phyloP scores from a whole-genome alignment of 2,888 invertebrate genomes.

The Ramazzottius varieornatus region DNA sequence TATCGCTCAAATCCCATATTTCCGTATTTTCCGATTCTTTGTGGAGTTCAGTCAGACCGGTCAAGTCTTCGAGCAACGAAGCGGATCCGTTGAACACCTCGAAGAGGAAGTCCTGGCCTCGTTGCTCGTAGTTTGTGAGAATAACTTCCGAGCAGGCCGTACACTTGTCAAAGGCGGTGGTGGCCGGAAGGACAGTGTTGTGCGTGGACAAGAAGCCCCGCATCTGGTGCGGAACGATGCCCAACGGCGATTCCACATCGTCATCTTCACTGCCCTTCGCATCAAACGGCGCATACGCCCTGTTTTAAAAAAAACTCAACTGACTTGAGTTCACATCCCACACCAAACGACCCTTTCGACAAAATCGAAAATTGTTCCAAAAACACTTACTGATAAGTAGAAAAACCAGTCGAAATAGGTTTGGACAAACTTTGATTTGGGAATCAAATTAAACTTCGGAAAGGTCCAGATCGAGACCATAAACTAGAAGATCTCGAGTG shows the following conservation, averaged over 20 bases:
- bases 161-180: conserved; percentile 59
- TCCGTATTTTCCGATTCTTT: conserved; percentile 18
- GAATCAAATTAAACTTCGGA: too few species aligned
- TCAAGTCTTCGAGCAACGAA: conserved; percentile 49
- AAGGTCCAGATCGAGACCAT: too few species aligned
- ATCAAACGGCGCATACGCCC: conserved; percentile 37
- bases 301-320: conserved; percentile 17
- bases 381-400: background rate
- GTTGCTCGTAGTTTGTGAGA: conserved; percentile 20
- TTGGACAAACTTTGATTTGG: too few species aligned
- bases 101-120: conserved; percentile 43
- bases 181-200: conserved; percentile 54
- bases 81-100: conserved; percentile 51
- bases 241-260: conserved; percentile 31
- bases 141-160: conserved; percentile 53
- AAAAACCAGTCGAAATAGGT: too few species aligned
- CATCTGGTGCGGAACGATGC: conserved; percentile 69
- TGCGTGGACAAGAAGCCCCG: conserved; percentile 63
- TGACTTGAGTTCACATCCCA: too few species aligned
- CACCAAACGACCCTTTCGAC: too few species aligned
- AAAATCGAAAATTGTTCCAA: background rate
- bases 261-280: conserved; percentile 16
- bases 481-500: too few species aligned
- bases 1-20: conserved; percentile 12
- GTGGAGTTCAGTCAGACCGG: conserved; percentile 39